Evolutionary conservation across 2,888 invertebrate species (phyloP).

Genomic region (Amblyteles armatorius): DNA sequence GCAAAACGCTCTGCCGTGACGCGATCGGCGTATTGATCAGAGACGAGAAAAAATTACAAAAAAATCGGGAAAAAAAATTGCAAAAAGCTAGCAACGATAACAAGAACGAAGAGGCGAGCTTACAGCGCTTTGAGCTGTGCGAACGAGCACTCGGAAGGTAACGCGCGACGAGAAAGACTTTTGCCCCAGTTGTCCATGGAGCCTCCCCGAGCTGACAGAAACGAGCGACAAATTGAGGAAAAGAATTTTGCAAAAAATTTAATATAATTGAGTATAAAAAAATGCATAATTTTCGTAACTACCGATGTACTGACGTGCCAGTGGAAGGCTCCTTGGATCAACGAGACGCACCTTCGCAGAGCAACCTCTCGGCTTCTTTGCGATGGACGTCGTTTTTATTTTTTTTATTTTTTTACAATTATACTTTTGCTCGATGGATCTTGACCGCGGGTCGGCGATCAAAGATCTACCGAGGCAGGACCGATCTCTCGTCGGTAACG

Average conservation of each 20-base stretch:
- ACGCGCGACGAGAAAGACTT: constrained; percentile 69
- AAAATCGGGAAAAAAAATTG: constrained; percentile 54
- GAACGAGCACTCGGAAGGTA: constrained; percentile 78
- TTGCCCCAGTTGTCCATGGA: constrained; percentile 23
- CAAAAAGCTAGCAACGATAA: constrained; percentile 26
- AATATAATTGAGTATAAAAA: background rate
- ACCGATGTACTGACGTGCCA: constrained; percentile 1
- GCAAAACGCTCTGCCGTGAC: constrained; percentile 51
- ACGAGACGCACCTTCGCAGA: constrained; percentile 34
- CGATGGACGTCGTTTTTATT: constrained; percentile 5
- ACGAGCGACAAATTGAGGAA: background rate
- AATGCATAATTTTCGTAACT: constrained; percentile 5
- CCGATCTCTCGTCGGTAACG: constrained; percentile 49
- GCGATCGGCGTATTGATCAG: constrained; percentile 32
- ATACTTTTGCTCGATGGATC: constrained; percentile 13
- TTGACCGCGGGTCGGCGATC: constrained; percentile 27
- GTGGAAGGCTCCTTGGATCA: constrained; percentile 39
- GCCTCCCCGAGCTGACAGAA: constrained; percentile 1
- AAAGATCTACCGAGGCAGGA: constrained; percentile 37
- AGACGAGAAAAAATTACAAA: constrained; percentile 59
- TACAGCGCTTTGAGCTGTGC: constrained; percentile 70
- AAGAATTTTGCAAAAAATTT: background rate
- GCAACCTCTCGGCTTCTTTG: constrained; percentile 22
- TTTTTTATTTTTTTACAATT: constrained; percentile 26
- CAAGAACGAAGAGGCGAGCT: background rate